Percentiles rank a stretch among this genome's conserved stretches.
These are phyloP conservation scores for Oscheius myriophilus DNA, from an alignment of 2,888 invertebrate genomes.

Conservation along the genomic window DNA sequence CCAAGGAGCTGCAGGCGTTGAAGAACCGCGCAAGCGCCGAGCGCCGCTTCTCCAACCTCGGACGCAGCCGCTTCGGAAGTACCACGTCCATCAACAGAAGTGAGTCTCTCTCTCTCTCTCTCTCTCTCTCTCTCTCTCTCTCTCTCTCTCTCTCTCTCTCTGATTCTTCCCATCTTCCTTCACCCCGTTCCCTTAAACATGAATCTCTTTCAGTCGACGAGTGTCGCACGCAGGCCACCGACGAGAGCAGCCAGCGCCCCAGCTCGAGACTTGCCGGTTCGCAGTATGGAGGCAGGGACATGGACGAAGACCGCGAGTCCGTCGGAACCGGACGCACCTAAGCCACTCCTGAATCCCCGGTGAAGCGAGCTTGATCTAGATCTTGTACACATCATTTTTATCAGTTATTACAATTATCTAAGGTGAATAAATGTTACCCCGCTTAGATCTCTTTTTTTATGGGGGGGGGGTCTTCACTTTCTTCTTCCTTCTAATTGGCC, in stretches of 20 bases:
- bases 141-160: no score
- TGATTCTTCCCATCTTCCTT: no score
- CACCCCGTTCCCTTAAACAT: neutral
- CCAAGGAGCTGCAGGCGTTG: constrained; percentile 34
- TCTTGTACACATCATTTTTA: no score
- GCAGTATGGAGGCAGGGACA: constrained; percentile 9
- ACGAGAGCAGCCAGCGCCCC: constrained; percentile 13
- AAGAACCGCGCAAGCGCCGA: constrained; percentile 26
- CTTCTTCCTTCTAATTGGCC: no score
- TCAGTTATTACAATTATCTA: no score
- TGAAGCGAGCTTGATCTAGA: no score
- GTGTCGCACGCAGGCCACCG: constrained; percentile 5
- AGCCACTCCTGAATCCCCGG: no score
- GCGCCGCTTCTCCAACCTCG: constrained; percentile 12
- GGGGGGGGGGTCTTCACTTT: no score
- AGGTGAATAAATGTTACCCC: no score
- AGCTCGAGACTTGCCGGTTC: constrained; percentile 6
- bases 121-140: no score
- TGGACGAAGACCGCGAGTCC: constrained; percentile 20
- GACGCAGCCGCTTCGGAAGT: constrained; percentile 16
- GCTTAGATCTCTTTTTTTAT: no score
- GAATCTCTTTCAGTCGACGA: constrained; percentile 7
- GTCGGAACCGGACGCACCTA: neutral
- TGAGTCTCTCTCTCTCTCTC: neutral
- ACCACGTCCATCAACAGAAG: constrained; percentile 24